These are phyloP conservation scores for Zeugodacus cucurbitae DNA, from an alignment of 1,140 invertebrate species.

Conservation along the genomic window DNA sequence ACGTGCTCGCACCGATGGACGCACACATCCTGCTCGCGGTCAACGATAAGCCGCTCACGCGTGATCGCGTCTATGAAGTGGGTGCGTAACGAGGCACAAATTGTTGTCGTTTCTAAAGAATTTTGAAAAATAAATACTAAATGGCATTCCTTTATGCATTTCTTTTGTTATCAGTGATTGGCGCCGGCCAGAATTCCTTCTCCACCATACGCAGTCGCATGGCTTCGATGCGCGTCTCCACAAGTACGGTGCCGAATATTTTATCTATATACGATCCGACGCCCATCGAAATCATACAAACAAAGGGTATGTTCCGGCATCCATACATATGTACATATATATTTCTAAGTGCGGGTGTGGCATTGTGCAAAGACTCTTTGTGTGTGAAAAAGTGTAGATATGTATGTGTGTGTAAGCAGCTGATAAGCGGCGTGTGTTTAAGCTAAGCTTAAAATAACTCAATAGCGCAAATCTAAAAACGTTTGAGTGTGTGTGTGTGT, in stretches of 20 bases:
- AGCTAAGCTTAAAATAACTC: neutral
- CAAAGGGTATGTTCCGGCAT: constrained; percentile 52
- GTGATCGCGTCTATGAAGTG: constrained; percentile 60
- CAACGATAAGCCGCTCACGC: constrained; percentile 47
- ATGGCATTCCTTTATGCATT: neutral
- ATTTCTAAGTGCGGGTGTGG: neutral
- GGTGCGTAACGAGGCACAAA: constrained; percentile 47
- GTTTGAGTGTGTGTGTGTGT: neutral
- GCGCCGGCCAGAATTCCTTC: constrained; percentile 60
- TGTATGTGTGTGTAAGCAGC: neutral
- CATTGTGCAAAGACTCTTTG: neutral
- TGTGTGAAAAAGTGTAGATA: neutral
- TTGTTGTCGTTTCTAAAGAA: no score
- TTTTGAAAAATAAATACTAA: neutral
- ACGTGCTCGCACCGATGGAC: constrained; percentile 60
- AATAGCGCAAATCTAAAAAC: neutral
- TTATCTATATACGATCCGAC: constrained; percentile 59
- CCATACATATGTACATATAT: neutral
- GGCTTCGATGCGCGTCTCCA: constrained; percentile 53
- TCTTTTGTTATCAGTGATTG: constrained; percentile 53
- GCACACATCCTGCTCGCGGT: constrained; percentile 61
- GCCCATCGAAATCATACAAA: constrained; percentile 63
- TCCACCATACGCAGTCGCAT: constrained; percentile 59
- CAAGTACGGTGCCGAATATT: constrained; percentile 54
- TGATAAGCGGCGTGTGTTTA: neutral